A percentile compares a stretch with the other conserved stretches of the same genome.
phyloP scores from a whole-genome alignment of 2,113 vertebrate genomes.

The Trinectes maculatus region DNA sequence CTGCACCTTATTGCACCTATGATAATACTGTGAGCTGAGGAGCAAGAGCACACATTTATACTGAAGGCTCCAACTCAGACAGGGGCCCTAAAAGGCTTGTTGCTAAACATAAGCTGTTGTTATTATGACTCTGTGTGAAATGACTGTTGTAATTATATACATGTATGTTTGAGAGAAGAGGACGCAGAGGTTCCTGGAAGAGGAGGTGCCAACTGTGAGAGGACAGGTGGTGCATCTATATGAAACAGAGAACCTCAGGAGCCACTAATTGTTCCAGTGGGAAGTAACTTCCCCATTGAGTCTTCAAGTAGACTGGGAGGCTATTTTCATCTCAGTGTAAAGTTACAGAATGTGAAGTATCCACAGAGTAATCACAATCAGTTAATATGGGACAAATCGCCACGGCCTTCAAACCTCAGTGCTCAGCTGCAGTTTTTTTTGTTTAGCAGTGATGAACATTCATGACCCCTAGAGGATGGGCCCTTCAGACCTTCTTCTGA shows the following conservation, averaged over 20 bases:
- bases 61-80: too few relatives aligned
- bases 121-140: not conserved
- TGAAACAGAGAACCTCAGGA: constrained; percentile 61
- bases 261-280: constrained; percentile 78
- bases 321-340: constrained; percentile 86
- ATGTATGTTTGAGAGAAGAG: not conserved
- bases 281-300: constrained; percentile 74
- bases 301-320: constrained; percentile 72
- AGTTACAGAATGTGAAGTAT: constrained; percentile 86
- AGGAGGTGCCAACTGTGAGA: constrained; percentile 52
- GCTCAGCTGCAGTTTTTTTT: too few relatives aligned
- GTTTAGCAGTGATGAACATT: too few relatives aligned
- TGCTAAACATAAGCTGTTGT: constrained; percentile 17
- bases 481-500: too few relatives aligned
- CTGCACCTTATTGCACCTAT: too few relatives aligned
- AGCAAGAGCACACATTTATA: too few relatives aligned
- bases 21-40: too few relatives aligned
- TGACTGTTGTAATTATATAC: not conserved
- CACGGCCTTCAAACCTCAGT: too few relatives aligned
- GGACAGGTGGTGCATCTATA: constrained; percentile 77
- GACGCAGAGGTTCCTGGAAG: constrained; percentile 2
- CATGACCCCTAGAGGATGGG: too few relatives aligned
- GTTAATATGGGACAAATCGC: constrained; percentile 34
- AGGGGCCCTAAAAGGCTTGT: too few relatives aligned
- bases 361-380: constrained; percentile 83